A percentile compares a stretch with the other conserved stretches of the same genome.
These are phyloP conservation scores for Crocuta crocuta DNA, from an alignment of 2,113 vertebrate genomes.

Conservation along the genomic window DNA sequence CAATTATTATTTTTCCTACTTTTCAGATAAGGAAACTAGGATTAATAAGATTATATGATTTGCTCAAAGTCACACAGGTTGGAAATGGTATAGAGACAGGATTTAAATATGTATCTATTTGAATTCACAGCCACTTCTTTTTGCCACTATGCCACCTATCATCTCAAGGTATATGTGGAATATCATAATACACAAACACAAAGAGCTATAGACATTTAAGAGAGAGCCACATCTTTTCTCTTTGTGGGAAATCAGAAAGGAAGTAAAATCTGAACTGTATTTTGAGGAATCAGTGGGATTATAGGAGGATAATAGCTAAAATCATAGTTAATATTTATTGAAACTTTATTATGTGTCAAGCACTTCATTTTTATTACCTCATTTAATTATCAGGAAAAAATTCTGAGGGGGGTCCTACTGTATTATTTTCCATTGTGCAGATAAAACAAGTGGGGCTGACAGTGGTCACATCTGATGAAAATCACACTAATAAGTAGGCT, in stretches of 20 bases:
- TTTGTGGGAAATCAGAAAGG: background rate
- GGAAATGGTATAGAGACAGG: background rate
- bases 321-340: background rate
- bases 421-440: background rate
- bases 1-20: background rate
- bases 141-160: background rate
- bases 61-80: background rate
- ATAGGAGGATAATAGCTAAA: background rate
- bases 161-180: background rate
- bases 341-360: background rate
- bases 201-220: background rate
- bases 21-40: conserved; percentile 21
- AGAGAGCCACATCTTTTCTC: background rate
- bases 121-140: background rate
- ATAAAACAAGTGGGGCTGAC: background rate
- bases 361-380: background rate
- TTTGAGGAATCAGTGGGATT: background rate
- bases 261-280: background rate
- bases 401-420: background rate
- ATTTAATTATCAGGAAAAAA: background rate
- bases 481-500: background rate
- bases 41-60: conserved; percentile 1
- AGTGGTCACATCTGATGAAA: background rate
- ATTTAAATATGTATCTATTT: background rate
- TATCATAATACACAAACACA: background rate